These are phyloP conservation scores for Tenualosa ilisha DNA, from an alignment of 2,797 vertebrate species.

Conservation along the genomic window DNA sequence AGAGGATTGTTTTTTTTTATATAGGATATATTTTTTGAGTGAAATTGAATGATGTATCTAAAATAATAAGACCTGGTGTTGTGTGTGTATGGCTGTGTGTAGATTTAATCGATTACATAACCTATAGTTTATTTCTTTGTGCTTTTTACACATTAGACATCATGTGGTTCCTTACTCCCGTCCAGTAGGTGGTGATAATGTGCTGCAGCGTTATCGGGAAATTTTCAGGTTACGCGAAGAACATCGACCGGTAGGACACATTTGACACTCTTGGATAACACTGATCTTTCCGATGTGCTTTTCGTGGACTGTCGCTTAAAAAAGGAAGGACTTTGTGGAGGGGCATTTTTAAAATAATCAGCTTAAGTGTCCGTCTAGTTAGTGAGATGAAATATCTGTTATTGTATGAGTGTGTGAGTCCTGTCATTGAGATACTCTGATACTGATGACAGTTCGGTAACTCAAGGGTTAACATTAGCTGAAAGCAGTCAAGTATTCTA, in stretches of 20 bases:
- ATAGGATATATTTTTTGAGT: too few relatives aligned
- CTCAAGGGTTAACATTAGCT: neutral
- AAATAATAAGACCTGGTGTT: too few relatives aligned
- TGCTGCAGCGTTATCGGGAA: neutral
- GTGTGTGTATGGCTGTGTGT: too few relatives aligned
- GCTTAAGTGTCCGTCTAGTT: too few relatives aligned
- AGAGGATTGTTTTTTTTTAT: too few relatives aligned
- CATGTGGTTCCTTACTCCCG: too few relatives aligned
- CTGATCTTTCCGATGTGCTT: neutral
- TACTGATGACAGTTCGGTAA: neutral
- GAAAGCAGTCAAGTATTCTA: neutral
- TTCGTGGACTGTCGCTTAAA: neutral
- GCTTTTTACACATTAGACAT: too few relatives aligned
- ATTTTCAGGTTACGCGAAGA: neutral
- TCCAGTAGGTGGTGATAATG: neutral
- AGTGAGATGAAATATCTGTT: neutral
- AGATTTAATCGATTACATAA: too few relatives aligned
- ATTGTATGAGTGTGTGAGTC: neutral
- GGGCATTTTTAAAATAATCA: too few relatives aligned
- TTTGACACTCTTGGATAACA: neutral
- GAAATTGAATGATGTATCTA: too few relatives aligned
- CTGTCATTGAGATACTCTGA: constrained; percentile 10
- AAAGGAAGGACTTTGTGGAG: neutral
- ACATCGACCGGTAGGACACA: neutral
- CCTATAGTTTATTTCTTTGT: too few relatives aligned